Evolutionary conservation across 2,888 invertebrate species (phyloP).

Genomic region (Drosophila histrio): DNA sequence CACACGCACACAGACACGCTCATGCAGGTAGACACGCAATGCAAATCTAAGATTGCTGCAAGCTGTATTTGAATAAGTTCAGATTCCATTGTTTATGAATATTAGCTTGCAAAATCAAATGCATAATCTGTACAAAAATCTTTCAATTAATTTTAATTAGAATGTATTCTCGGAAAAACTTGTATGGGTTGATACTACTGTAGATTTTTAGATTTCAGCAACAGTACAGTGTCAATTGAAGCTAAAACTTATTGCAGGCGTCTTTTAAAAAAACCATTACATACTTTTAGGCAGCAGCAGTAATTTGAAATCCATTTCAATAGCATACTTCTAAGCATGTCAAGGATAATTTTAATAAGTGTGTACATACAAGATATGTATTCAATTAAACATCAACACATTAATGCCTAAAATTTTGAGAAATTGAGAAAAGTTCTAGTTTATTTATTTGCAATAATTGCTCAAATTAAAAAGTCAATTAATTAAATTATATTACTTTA

Average conservation of each 20-base stretch:
- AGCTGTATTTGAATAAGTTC: not conserved
- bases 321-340: no score
- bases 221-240: no score
- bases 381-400: not conserved
- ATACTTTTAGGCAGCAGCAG: not conserved
- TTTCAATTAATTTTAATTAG: conserved; percentile 4
- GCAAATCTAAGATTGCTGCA: conserved; percentile 20
- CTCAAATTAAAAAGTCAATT: not conserved
- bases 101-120: conserved; percentile 2
- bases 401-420: not conserved
- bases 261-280: no score
- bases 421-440: not conserved
- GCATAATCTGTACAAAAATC: not conserved
- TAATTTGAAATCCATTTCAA: no score
- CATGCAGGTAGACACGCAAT: conserved; percentile 27
- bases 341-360: no score
- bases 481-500: no score
- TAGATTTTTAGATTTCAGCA: not conserved
- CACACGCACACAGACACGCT: conserved; percentile 9
- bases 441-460: no score
- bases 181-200: not conserved
- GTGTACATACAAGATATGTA: no score
- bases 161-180: not conserved
- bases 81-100: conserved; percentile 6
- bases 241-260: no score